Evolutionary conservation across 2,888 invertebrate species (phyloP).

Genomic region (Eurois occulta): DNA sequence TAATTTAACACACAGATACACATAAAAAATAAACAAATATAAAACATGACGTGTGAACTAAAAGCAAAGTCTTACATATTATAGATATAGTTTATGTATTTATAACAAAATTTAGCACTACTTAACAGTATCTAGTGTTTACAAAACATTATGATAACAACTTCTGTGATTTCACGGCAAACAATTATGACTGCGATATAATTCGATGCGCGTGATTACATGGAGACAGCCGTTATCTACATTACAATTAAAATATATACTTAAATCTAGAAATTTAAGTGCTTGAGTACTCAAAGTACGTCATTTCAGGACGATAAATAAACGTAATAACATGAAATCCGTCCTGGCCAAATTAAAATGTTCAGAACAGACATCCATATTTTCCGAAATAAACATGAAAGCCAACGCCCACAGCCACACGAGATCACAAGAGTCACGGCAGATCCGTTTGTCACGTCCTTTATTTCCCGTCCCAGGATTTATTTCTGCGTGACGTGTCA

Average conservation of each 20-base stretch:
- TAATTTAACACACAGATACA: not conserved
- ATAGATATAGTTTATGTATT: not conserved
- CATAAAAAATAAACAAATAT: not conserved
- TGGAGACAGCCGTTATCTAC: slow-evolving; percentile 23
- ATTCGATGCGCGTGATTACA: slow-evolving; percentile 22
- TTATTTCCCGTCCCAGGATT: slow-evolving; percentile 48
- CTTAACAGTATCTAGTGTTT: slow-evolving; percentile 43
- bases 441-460: slow-evolving; percentile 47
- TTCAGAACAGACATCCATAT: slow-evolving; percentile 32
- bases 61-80: slow-evolving; percentile 16
- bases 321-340: not conserved
- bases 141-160: slow-evolving; percentile 58
- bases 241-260: slow-evolving; percentile 9
- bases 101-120: slow-evolving; percentile 23
- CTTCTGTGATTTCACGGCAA: slow-evolving; percentile 44
- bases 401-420: slow-evolving; percentile 28
- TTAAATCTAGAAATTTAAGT: not conserved
- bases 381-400: slow-evolving; percentile 22
- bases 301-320: not conserved
- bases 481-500: slow-evolving; percentile 47
- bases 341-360: slow-evolving; percentile 15
- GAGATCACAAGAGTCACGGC: slow-evolving; percentile 23
- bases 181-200: slow-evolving; percentile 34
- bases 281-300: slow-evolving; percentile 2
- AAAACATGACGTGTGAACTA: not conserved